phyloP scores from a whole-genome alignment of 1,140 invertebrate species.

The Drosophila mojavensis region DNA sequence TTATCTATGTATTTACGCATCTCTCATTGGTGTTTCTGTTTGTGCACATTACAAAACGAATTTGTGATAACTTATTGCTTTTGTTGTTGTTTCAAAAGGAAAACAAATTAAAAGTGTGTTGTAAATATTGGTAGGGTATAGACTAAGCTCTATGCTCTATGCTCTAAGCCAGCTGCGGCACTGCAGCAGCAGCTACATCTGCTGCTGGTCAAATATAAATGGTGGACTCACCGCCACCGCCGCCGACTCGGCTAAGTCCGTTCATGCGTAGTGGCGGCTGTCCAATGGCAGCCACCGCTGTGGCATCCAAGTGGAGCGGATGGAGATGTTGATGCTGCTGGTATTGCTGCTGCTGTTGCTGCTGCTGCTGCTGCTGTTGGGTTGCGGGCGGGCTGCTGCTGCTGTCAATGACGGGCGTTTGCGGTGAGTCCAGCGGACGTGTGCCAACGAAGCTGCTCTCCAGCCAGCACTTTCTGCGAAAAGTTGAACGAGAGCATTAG shows the following conservation, averaged over 20 bases:
- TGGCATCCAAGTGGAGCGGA: slow-evolving; percentile 49
- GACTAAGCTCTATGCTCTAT: background rate
- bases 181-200: background rate
- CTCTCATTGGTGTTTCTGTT: slow-evolving; percentile 24
- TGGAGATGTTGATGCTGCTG: slow-evolving; percentile 39
- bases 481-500: slow-evolving; percentile 11
- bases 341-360: slow-evolving; percentile 37
- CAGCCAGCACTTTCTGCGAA: slow-evolving; percentile 89
- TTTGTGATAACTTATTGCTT: slow-evolving; percentile 1
- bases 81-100: background rate
- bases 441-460: slow-evolving; percentile 95
- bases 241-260: slow-evolving; percentile 72
- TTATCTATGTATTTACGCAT: slow-evolving; percentile 26
- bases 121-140: background rate
- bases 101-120: slow-evolving; percentile 6
- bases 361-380: slow-evolving; percentile 48
- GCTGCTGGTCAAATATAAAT: slow-evolving; percentile 65
- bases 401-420: slow-evolving; percentile 89
- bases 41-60: slow-evolving; percentile 23
- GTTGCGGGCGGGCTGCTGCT: slow-evolving; percentile 48
- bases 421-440: slow-evolving; percentile 92
- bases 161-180: background rate
- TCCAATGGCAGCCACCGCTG: slow-evolving; percentile 28
- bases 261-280: slow-evolving; percentile 77
- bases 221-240: slow-evolving; percentile 83